A percentile compares a stretch with the other conserved stretches of the same genome.
These are phyloP conservation scores for Mirounga angustirostris DNA, from an alignment of 2,113 vertebrate genomes.

Conservation along the genomic window DNA sequence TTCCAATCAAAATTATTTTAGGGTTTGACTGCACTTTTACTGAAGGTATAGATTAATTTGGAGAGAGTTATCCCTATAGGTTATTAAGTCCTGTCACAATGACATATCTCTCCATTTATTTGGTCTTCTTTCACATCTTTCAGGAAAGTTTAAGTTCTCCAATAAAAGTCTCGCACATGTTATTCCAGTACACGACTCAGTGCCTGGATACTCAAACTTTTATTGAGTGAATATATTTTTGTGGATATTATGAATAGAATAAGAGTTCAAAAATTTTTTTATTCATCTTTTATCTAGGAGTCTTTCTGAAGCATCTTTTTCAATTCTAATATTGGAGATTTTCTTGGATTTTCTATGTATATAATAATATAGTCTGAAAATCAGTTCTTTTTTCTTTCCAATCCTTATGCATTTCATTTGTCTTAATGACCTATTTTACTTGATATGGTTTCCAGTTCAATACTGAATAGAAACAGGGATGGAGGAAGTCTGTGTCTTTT, in stretches of 20 bases:
- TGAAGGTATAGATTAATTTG: conserved; percentile 11
- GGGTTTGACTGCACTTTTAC: neutral
- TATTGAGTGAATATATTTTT: conserved; percentile 20
- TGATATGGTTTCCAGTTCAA: neutral
- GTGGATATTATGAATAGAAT: neutral
- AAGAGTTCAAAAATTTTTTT: neutral
- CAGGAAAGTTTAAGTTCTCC: conserved; percentile 44
- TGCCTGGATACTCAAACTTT: neutral
- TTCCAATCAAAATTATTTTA: conserved; percentile 36
- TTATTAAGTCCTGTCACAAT: neutral
- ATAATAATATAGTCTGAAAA: conserved; percentile 10
- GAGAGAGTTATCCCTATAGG: neutral
- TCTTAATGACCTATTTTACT: conserved; percentile 14
- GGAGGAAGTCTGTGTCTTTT: neutral
- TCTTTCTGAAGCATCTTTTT: neutral
- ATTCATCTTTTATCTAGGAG: neutral
- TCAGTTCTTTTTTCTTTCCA: conserved; percentile 12
- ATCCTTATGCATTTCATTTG: neutral
- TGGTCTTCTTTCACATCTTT: conserved; percentile 15
- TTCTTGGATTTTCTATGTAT: conserved; percentile 14
- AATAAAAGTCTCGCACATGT: neutral
- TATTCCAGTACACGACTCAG: neutral
- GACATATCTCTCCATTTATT: neutral
- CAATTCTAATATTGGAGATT: neutral
- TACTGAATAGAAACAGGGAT: neutral